These are phyloP conservation scores for Thamnaconus septentrionalis DNA, from an alignment of 2,113 vertebrate genomes.

Conservation along the genomic window DNA sequence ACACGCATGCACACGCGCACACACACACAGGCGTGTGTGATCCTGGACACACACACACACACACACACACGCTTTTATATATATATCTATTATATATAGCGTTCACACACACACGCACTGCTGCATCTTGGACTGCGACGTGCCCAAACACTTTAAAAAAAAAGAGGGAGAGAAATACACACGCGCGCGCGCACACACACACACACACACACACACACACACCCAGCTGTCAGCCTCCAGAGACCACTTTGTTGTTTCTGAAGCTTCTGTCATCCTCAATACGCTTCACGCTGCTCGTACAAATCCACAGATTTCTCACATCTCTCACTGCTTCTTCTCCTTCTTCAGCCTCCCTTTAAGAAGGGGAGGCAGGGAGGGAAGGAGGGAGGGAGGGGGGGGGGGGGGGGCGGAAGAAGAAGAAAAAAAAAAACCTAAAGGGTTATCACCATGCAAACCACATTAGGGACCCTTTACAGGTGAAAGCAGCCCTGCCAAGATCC, in stretches of 20 bases:
- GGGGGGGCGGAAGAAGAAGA: background rate
- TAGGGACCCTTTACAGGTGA: slow-evolving; percentile 59
- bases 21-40: background rate
- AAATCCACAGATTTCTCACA: slow-evolving; percentile 62
- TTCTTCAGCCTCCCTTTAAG: slow-evolving; percentile 8
- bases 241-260: slow-evolving; percentile 72
- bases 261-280: slow-evolving; percentile 69
- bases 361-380: too few relatives aligned
- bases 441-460: slow-evolving; percentile 59
- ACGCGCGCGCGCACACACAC: slow-evolving; percentile 14
- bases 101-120: slow-evolving; percentile 1
- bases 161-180: slow-evolving; percentile 20
- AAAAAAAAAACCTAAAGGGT: slow-evolving; percentile 40
- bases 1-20: slow-evolving; percentile 29
- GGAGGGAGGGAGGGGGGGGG: too few relatives aligned
- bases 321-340: slow-evolving; percentile 39
- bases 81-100: too few relatives aligned
- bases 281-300: slow-evolving; percentile 57
- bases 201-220: slow-evolving; percentile 15
- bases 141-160: slow-evolving; percentile 26
- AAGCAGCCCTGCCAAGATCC: slow-evolving; percentile 42
- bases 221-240: slow-evolving; percentile 56
- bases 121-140: background rate
- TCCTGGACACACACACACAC: slow-evolving; percentile 1
- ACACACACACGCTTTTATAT: background rate